Percentiles rank a stretch among this genome's conserved stretches.
phyloP scores from a whole-genome alignment of 2,113 vertebrate genomes.

The Dendrocopos noguchii region DNA sequence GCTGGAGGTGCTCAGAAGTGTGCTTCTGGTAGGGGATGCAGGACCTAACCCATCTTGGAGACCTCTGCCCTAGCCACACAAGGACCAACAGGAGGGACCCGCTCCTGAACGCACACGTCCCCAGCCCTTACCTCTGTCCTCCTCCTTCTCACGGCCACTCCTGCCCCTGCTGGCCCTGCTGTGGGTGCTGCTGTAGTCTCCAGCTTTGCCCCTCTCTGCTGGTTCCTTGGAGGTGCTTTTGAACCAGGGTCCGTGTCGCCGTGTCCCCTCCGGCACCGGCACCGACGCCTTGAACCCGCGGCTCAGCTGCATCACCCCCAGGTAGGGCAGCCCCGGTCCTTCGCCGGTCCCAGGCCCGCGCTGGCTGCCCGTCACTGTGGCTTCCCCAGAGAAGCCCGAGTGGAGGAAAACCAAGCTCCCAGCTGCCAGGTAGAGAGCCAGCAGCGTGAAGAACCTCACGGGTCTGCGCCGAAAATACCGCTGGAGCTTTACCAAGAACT shows the following conservation, averaged over 20 bases:
- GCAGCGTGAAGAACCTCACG: slow-evolving; percentile 90
- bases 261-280: slow-evolving; percentile 28
- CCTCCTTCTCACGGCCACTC: slow-evolving; percentile 84
- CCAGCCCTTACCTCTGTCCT: slow-evolving; percentile 85
- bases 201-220: slow-evolving; percentile 56
- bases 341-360: background rate
- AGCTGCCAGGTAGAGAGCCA: slow-evolving; percentile 91
- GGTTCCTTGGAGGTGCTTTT: slow-evolving; percentile 77
- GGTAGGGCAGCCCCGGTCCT: slow-evolving; percentile 71
- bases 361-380: background rate
- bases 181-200: slow-evolving; percentile 81
- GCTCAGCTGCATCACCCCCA: slow-evolving; percentile 74
- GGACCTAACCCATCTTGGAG: accelerated
- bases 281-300: slow-evolving; percentile 78
- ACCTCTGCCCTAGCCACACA: accelerated
- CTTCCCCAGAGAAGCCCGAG: slow-evolving; percentile 83
- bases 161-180: slow-evolving; percentile 83
- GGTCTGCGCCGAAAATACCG: slow-evolving; percentile 92
- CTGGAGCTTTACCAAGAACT: slow-evolving; percentile 90
- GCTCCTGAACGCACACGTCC: accelerated
- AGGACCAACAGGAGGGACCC: background rate
- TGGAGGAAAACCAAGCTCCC: slow-evolving; percentile 94
- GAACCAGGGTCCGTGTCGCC: slow-evolving; percentile 84
- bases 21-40: background rate
- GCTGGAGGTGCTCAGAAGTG: accelerated